A percentile compares a stretch with the other conserved stretches of the same genome.
Conservation (phyloP, 2,113 vertebrate genomes). For the Petaurus breviceps region DNA sequence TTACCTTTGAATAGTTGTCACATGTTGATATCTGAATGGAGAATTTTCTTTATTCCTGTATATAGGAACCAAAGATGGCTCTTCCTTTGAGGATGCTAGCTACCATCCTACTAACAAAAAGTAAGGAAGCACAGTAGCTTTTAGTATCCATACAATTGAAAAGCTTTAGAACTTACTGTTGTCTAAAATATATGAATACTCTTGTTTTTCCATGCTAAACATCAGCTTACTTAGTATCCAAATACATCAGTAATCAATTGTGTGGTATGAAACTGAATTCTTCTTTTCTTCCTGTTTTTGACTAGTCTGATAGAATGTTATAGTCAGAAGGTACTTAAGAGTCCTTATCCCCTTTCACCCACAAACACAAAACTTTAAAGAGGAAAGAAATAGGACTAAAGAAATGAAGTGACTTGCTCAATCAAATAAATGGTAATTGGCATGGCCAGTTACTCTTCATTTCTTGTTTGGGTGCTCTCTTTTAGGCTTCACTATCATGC, state of each 20-base stretch:
- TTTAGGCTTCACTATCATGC: not conserved
- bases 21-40: not conserved
- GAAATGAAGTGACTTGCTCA: not conserved
- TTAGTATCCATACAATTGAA: not conserved
- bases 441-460: not conserved
- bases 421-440: not conserved
- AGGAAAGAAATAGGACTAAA: not conserved
- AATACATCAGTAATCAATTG: conserved; percentile 67
- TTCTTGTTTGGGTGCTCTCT: not conserved
- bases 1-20: not conserved
- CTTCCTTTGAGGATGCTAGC: not conserved
- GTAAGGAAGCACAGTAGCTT: rapidly evolving
- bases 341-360: not conserved
- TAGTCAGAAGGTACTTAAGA: not conserved
- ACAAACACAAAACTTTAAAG: not conserved
- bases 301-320: not conserved
- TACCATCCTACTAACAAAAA: not conserved
- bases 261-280: conserved; percentile 38
- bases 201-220: conserved; percentile 43
- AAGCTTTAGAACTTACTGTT: not conserved
- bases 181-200: not conserved
- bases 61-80: not conserved
- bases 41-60: not conserved
- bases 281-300: not conserved
- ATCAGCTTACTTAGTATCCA: conserved; percentile 42